phyloP scores from a whole-genome alignment of 2,888 invertebrate genomes.

The Eumacrocentrus americanus region DNA sequence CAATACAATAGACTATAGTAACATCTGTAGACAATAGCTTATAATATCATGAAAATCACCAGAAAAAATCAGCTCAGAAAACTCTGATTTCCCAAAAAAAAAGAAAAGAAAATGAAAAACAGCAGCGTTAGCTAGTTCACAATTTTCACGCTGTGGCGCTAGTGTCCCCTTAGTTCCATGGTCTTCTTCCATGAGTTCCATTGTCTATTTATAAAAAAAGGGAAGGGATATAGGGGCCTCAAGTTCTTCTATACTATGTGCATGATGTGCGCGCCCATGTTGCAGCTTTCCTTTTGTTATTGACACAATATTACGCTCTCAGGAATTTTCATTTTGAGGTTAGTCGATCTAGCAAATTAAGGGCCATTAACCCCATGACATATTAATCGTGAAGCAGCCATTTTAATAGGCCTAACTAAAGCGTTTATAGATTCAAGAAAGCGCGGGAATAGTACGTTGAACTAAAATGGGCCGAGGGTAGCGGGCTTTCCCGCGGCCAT shows the following conservation, averaged over 20 bases:
- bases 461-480: conserved; percentile 19
- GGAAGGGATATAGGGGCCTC: conserved; percentile 36
- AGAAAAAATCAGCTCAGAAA: too few species aligned
- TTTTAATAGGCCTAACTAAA: too few species aligned
- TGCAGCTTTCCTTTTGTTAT: background rate
- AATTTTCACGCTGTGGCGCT: conserved; percentile 31
- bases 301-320: background rate
- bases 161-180: too few species aligned
- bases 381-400: too few species aligned
- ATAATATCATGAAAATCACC: too few species aligned
- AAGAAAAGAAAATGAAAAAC: too few species aligned
- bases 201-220: conserved; percentile 20
- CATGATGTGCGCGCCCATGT: conserved; percentile 7
- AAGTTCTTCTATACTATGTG: conserved; percentile 29
- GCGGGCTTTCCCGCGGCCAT: conserved; percentile 34
- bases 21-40: too few species aligned
- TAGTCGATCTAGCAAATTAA: too few species aligned
- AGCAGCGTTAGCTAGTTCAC: background rate
- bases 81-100: too few species aligned
- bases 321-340: conserved; percentile 6
- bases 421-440: background rate
- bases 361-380: too few species aligned
- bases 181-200: conserved; percentile 3
- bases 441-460: conserved; percentile 21
- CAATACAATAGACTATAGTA: too few species aligned